These are phyloP conservation scores for Aproaerema taeniolella DNA, from an alignment of 2,888 invertebrate species.

Conservation along the genomic window DNA sequence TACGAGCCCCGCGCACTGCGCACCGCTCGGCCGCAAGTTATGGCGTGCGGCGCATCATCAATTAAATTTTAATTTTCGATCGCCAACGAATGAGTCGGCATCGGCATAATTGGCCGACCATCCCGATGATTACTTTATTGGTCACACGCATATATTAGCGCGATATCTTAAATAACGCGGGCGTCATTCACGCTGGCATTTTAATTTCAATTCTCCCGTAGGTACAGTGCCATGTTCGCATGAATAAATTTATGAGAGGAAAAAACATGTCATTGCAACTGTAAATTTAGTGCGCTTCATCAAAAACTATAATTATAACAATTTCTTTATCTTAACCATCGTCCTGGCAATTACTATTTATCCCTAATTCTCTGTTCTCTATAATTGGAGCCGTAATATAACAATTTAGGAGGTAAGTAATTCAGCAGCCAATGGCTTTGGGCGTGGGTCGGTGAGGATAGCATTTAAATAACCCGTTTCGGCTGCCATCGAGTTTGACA, in stretches of 20 bases:
- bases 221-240: slow-evolving; percentile 18
- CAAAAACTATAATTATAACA: no score
- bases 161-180: slow-evolving; percentile 41
- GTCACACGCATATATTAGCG: slow-evolving; percentile 39
- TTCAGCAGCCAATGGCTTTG: slow-evolving; percentile 13
- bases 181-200: slow-evolving; percentile 37
- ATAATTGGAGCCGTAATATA: slow-evolving; percentile 3
- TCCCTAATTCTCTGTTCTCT: no score
- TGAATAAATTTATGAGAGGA: slow-evolving; percentile 25
- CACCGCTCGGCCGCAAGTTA: no score
- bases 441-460: slow-evolving; percentile 42
- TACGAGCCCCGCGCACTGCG: slow-evolving; percentile 31
- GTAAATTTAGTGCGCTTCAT: slow-evolving; percentile 1
- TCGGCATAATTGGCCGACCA: slow-evolving; percentile 58
- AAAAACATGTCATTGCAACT: slow-evolving; percentile 19
- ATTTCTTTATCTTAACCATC: no score
- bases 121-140: slow-evolving; percentile 71
- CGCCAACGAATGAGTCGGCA: slow-evolving; percentile 53
- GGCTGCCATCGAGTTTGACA: slow-evolving; percentile 61
- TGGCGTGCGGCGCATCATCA: slow-evolving; percentile 47
- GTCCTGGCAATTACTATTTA: no score
- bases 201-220: slow-evolving; percentile 43
- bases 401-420: no score
- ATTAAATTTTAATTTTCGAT: slow-evolving; percentile 72
- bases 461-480: slow-evolving; percentile 72